Conservation (phyloP, 1,140 invertebrate species). For the Samia ricini region DNA sequence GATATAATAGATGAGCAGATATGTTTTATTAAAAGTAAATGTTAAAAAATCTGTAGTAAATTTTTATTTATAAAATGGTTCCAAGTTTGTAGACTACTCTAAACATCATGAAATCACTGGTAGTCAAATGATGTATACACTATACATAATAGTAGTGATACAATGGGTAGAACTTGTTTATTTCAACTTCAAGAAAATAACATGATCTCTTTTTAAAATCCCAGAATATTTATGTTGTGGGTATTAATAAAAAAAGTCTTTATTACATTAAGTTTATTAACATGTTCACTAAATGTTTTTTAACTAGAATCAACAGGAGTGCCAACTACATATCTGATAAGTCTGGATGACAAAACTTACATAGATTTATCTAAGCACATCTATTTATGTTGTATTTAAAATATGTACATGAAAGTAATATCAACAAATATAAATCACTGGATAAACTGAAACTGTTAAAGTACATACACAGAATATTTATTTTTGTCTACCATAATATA, state of each 20-base stretch:
- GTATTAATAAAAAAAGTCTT: not conserved
- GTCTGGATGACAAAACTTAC: not conserved
- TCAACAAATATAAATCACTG: not conserved
- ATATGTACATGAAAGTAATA: not conserved
- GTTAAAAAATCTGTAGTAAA: not conserved
- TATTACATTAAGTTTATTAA: not conserved
- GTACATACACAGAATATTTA: too few species aligned
- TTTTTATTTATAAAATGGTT: too few species aligned
- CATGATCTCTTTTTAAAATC: too few species aligned
- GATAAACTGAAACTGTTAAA: not conserved
- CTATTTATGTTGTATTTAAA: not conserved
- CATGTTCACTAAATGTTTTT: not conserved
- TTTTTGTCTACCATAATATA: too few species aligned
- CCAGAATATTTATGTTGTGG: too few species aligned
- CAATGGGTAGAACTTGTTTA: too few species aligned
- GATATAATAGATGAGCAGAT: conserved; percentile 57
- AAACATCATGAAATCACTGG: too few species aligned
- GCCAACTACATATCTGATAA: not conserved
- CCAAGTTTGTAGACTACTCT: too few species aligned
- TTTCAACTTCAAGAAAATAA: too few species aligned
- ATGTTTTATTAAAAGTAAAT: conserved; percentile 6
- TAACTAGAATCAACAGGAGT: not conserved
- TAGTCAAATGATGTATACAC: too few species aligned
- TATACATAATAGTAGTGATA: too few species aligned
- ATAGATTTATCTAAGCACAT: not conserved